phyloP scores from a whole-genome alignment of 2,797 vertebrate species.

The Simalia tracyae region DNA sequence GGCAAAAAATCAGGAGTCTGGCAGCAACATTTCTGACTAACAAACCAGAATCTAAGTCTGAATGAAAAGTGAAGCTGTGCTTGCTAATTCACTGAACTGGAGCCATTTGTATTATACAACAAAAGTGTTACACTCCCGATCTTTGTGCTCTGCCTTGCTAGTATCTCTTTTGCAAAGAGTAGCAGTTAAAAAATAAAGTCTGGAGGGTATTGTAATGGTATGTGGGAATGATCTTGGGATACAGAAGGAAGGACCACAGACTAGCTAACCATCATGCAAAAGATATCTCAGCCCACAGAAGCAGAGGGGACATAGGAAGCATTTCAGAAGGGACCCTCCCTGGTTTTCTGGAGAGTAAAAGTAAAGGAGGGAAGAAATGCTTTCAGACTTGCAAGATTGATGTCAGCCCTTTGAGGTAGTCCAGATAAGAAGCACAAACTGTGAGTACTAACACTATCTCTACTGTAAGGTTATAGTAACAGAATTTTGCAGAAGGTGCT shows the following conservation, averaged over 20 bases:
- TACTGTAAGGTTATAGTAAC: too few relatives aligned
- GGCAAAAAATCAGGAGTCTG: too few relatives aligned
- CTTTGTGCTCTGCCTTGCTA: conserved; percentile 30
- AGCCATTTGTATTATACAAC: background rate
- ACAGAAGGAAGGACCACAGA: background rate
- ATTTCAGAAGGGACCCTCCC: background rate
- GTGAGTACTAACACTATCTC: too few relatives aligned
- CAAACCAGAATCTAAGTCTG: too few relatives aligned
- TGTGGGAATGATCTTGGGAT: background rate
- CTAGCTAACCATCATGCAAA: too few relatives aligned
- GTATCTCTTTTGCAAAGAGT: background rate
- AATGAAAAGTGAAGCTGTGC: background rate
- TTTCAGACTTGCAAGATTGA: too few relatives aligned
- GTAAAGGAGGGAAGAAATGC: too few relatives aligned
- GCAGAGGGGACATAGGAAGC: background rate
- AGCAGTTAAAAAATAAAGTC: background rate
- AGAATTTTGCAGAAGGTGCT: too few relatives aligned
- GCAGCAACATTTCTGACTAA: too few relatives aligned
- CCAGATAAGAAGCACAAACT: too few relatives aligned
- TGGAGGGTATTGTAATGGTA: background rate
- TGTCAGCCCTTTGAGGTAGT: too few relatives aligned
- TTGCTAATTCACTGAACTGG: conserved; percentile 36
- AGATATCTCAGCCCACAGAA: background rate
- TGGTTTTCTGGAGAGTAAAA: too few relatives aligned
- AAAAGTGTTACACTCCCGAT: background rate